phyloP scores from a whole-genome alignment of 2,888 invertebrate genomes.

The Diarsia dahlii region DNA sequence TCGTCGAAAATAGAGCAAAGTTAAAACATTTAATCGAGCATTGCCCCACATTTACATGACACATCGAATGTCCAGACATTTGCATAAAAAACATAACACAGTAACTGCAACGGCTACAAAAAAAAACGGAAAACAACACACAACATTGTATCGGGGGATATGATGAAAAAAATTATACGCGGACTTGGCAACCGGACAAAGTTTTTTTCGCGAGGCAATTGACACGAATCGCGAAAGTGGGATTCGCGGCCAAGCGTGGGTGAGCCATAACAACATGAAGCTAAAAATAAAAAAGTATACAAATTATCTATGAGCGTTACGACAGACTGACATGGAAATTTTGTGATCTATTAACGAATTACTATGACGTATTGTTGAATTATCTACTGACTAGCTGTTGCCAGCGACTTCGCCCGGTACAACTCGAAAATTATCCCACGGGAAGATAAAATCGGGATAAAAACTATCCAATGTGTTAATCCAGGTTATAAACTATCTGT shows the following conservation, averaged over 20 bases:
- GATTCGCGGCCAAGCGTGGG: conserved; percentile 83
- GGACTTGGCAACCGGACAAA: conserved; percentile 82
- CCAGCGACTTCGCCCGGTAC: no score
- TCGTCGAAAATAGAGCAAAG: conserved; percentile 13
- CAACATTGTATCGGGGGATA: conserved; percentile 53
- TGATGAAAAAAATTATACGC: conserved; percentile 68
- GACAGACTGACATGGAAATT: conserved; percentile 46
- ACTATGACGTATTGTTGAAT: conserved; percentile 12
- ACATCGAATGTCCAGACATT: conserved; percentile 27
- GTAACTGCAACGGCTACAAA: conserved; percentile 40
- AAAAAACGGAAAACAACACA: conserved; percentile 19
- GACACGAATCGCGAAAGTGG: conserved; percentile 84
- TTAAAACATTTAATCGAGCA: conserved; percentile 5
- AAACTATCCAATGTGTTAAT: no score
- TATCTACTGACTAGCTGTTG: no score
- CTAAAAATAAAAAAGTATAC: conserved; percentile 61
- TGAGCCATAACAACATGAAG: conserved; percentile 76
- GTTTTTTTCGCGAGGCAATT: conserved; percentile 84
- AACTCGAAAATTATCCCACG: no score
- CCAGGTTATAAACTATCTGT: background rate
- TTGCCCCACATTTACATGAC: conserved; percentile 29
- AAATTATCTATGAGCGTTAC: conserved; percentile 52
- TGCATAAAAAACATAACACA: conserved; percentile 36
- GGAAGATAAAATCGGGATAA: no score
- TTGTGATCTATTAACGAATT: conserved; percentile 26